A percentile compares a stretch with the other conserved stretches of the same genome.
phyloP scores from a whole-genome alignment of 1,140 invertebrate species.

The Streblospio benedicti region DNA sequence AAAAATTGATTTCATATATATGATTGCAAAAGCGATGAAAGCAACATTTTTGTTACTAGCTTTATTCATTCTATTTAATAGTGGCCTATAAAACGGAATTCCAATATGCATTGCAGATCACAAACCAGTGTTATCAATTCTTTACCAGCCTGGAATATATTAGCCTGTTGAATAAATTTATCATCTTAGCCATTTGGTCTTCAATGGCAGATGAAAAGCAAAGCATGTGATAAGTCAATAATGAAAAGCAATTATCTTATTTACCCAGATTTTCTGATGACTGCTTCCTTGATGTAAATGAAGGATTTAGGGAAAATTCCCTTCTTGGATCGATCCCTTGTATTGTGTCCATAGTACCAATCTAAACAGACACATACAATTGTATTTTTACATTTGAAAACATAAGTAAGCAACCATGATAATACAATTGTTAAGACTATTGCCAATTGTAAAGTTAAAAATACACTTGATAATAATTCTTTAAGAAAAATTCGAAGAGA shows the following conservation, averaged over 20 bases:
- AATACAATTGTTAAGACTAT: too few relatives aligned
- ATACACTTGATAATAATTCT: too few relatives aligned
- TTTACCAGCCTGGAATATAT: slow-evolving; percentile 10
- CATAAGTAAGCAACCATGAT: too few relatives aligned
- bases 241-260: slow-evolving; percentile 8
- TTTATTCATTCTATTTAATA: too few relatives aligned
- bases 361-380: slow-evolving; percentile 38
- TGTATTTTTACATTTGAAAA: too few relatives aligned
- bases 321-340: slow-evolving; percentile 52
- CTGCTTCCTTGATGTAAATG: slow-evolving; percentile 62
- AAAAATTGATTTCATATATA: too few relatives aligned
- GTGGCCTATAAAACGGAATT: neutral
- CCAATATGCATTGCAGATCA: neutral
- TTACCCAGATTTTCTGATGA: slow-evolving; percentile 55
- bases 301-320: slow-evolving; percentile 83
- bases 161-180: neutral
- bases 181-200: neutral
- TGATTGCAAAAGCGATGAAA: too few relatives aligned
- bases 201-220: slow-evolving; percentile 14
- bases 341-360: slow-evolving; percentile 68
- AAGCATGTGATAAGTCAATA: neutral
- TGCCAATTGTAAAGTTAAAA: too few relatives aligned
- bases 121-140: neutral
- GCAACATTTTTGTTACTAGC: too few relatives aligned
- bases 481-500: too few relatives aligned